Conservation (phyloP, 2,797 vertebrate genomes). For the Tauraco hartlaubi region DNA sequence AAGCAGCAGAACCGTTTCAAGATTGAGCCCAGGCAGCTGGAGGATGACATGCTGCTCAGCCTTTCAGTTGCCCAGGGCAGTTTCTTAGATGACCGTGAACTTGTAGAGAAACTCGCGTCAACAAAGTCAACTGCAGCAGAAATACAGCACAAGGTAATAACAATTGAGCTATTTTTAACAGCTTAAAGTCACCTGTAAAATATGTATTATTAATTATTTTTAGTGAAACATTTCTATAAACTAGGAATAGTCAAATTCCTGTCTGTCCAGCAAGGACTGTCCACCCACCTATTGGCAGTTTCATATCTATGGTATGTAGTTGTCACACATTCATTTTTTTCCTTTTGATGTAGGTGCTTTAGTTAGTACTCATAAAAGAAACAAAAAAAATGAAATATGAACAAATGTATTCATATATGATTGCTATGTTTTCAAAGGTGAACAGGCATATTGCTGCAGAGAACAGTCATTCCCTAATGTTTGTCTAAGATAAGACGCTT, state of each 20-base stretch:
- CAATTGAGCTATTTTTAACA: neutral
- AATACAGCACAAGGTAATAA: constrained; percentile 83
- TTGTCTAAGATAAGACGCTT: neutral
- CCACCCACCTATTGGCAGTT: neutral
- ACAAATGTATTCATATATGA: neutral
- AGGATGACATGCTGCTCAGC: constrained; percentile 84
- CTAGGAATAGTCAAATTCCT: neutral
- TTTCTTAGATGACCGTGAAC: constrained; percentile 83
- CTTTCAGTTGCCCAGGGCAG: constrained; percentile 84
- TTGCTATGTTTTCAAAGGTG: neutral
- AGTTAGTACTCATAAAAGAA: neutral
- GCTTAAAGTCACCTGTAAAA: neutral
- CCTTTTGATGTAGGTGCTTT: neutral
- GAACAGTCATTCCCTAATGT: neutral
- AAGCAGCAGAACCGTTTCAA: constrained; percentile 88
- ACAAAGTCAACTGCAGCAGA: constrained; percentile 83
- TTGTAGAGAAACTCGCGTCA: constrained; percentile 86
- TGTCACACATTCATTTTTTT: neutral
- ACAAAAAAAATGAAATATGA: neutral
- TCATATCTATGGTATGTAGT: neutral
- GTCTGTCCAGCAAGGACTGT: neutral
- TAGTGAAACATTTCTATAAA: neutral
- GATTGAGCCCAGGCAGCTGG: constrained; percentile 84
- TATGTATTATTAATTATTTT: neutral
- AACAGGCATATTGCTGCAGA: neutral